Evolutionary conservation across 92 coral and sea anemone genomes (phyloP).

Genomic region (Porites evermanni): DNA sequence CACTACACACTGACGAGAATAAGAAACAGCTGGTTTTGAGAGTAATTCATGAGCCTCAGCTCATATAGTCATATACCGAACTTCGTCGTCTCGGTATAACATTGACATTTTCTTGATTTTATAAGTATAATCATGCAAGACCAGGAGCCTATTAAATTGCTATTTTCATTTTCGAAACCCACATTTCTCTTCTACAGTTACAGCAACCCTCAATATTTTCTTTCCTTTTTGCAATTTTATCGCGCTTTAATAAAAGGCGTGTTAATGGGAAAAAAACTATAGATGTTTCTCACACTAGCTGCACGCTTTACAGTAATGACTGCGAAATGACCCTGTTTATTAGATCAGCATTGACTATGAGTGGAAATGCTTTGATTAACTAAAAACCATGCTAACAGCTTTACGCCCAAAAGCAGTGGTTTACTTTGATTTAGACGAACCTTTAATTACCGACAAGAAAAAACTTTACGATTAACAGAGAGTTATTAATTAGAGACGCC

Average conservation of each 20-base stretch:
- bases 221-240: not conserved
- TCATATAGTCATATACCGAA: not conserved
- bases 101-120: not conserved
- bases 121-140: not conserved
- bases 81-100: too few relatives aligned
- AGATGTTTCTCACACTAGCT: not conserved
- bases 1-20: constrained; percentile 1
- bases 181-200: constrained; percentile 1
- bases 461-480: not conserved
- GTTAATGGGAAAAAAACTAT: constrained; percentile 1
- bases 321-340: constrained; percentile 23
- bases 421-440: constrained; percentile 13
- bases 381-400: constrained; percentile 7
- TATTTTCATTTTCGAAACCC: too few relatives aligned
- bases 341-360: constrained; percentile 17
- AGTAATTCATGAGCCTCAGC: constrained; percentile 1
- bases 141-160: too few relatives aligned
- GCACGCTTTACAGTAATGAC: constrained; percentile 7
- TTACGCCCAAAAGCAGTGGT: constrained; percentile 22
- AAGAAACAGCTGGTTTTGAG: constrained; percentile 30
- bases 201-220: not conserved
- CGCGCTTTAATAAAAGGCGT: not conserved
- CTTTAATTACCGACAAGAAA: constrained; percentile 26
- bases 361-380: constrained; percentile 42
- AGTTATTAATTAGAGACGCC: not conserved